A percentile compares a stretch with the other conserved stretches of the same genome.
Evolutionary conservation across 2,888 invertebrate genomes (phyloP).

Genomic region (Gibbula magus): DNA sequence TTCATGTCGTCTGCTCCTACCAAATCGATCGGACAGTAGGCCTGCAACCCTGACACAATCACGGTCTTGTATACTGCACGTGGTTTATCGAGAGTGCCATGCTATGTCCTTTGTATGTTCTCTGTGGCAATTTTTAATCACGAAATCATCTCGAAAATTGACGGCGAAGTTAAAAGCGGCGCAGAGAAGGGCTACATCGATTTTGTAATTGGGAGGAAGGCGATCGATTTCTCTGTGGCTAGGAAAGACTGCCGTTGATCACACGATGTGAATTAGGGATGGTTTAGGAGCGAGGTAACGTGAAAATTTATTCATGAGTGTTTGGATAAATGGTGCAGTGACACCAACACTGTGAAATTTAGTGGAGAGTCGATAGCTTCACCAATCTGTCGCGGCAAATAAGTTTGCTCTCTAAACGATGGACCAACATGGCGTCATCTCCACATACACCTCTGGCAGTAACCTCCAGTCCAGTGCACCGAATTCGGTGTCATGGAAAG

Average conservation of each 20-base stretch:
- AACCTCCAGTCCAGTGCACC: too few relatives aligned
- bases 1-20: not conserved
- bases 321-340: too few relatives aligned
- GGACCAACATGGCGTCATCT: too few relatives aligned
- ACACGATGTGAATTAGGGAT: not conserved
- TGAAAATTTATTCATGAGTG: too few relatives aligned
- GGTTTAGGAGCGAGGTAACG: not conserved
- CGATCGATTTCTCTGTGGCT: not conserved
- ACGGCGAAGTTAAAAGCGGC: not conserved
- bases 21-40: not conserved
- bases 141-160: not conserved
- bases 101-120: not conserved
- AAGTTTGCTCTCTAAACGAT: too few relatives aligned
- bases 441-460: too few relatives aligned
- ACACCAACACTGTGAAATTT: too few relatives aligned
- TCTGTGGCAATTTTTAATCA: not conserved
- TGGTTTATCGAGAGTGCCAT: not conserved
- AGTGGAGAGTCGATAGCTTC: too few relatives aligned
- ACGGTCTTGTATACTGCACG: not conserved
- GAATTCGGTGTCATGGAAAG: too few relatives aligned
- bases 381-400: too few relatives aligned
- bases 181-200: not conserved
- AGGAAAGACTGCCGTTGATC: not conserved
- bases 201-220: not conserved
- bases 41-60: not conserved